A percentile compares a stretch with the other conserved stretches of the same genome.
These are phyloP conservation scores for Microtus ochrogaster DNA, from an alignment of 2,113 vertebrate species.

Conservation along the genomic window DNA sequence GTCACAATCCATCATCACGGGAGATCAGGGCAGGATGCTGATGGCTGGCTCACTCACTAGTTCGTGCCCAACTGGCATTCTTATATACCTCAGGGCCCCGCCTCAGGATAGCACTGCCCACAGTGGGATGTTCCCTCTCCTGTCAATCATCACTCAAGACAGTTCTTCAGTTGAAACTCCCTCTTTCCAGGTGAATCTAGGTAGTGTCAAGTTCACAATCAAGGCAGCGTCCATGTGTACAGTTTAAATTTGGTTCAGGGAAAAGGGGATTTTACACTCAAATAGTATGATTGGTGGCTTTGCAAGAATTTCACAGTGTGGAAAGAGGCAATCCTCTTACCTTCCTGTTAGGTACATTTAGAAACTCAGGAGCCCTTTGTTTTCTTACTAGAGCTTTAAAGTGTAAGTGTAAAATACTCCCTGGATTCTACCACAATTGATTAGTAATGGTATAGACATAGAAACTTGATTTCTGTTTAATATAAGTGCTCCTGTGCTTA, in stretches of 20 bases:
- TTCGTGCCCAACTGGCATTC: background rate
- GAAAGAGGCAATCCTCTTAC: conserved; percentile 15
- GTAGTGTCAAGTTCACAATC: background rate
- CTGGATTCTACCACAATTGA: background rate
- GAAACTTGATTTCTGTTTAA: background rate
- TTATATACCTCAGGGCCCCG: background rate
- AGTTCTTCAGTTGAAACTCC: background rate
- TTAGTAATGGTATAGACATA: conserved; percentile 24
- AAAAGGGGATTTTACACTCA: conserved; percentile 43
- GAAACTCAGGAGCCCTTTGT: conserved; percentile 67
- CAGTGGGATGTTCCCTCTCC: background rate
- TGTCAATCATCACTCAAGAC: background rate
- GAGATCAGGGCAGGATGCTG: background rate
- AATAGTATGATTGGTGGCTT: conserved; percentile 38
- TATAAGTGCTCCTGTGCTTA: background rate
- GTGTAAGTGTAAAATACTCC: conserved; percentile 40
- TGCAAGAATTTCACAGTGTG: conserved; percentile 30
- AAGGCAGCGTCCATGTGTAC: background rate
- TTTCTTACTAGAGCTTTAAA: conserved; percentile 7
- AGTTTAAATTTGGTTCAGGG: conserved; percentile 51
- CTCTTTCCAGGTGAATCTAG: background rate
- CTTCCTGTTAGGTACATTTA: conserved; percentile 67
- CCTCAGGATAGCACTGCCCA: background rate
- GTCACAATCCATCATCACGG: no score
- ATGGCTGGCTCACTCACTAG: background rate